Evolutionary conservation across 2,113 vertebrate genomes (phyloP).

Genomic region (Nothocercus nigrocapillus): DNA sequence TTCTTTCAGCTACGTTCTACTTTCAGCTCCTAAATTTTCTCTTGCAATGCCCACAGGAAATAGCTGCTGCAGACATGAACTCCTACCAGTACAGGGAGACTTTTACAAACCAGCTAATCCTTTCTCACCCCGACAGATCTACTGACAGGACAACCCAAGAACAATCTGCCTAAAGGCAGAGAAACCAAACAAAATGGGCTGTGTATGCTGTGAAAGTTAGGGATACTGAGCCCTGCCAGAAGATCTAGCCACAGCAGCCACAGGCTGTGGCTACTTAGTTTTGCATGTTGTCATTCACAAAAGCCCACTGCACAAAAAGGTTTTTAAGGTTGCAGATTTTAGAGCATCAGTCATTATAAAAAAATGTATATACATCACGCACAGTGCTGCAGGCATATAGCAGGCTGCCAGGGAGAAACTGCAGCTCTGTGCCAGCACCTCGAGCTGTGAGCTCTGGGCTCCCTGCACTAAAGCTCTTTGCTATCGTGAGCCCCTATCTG

Average conservation of each 20-base stretch:
- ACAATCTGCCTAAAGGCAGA: not conserved
- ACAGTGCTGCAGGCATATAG: not conserved
- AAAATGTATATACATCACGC: conserved; percentile 60
- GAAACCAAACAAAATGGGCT: not conserved
- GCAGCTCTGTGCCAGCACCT: conserved; percentile 12
- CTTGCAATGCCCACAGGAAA: not conserved
- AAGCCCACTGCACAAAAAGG: not conserved
- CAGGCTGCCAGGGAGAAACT: not conserved
- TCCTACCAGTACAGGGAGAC: not conserved
- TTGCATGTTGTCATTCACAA: not conserved
- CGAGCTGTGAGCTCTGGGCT: not conserved
- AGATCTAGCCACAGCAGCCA: not conserved
- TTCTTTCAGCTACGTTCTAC: not conserved
- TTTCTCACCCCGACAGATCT: not conserved
- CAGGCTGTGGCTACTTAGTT: not conserved
- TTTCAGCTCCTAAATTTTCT: not conserved
- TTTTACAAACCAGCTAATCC: not conserved
- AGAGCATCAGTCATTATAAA: conserved; percentile 19
- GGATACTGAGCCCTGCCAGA: not conserved
- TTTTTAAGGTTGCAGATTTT: not conserved
- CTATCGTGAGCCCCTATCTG: not conserved
- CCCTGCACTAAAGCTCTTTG: not conserved
- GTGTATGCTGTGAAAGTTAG: fast-evolving
- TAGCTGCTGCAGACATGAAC: not conserved
- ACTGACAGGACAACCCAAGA: not conserved